phyloP scores from a whole-genome alignment of 2,113 vertebrate species.

The Blennius ocellaris region DNA sequence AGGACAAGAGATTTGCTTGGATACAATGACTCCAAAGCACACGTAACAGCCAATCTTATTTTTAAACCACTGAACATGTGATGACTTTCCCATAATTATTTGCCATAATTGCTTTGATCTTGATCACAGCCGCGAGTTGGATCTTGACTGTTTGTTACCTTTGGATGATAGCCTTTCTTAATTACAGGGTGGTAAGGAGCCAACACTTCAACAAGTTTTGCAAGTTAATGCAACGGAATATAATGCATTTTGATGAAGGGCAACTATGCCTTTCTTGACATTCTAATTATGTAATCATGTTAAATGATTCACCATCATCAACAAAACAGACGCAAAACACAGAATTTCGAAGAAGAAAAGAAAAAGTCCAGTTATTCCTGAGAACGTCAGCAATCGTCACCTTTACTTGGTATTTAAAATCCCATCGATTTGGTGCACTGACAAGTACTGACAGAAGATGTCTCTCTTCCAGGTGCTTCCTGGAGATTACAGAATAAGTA shows the following conservation, averaged over 20 bases:
- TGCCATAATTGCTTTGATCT: conserved; percentile 17
- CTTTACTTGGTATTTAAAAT: no score
- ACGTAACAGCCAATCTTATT: not conserved
- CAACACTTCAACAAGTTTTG: conserved; percentile 32
- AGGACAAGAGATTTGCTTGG: not conserved
- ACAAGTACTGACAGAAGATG: no score
- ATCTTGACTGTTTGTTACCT: conserved; percentile 11
- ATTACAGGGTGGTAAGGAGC: conserved; percentile 7
- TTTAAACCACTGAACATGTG: conserved; percentile 5
- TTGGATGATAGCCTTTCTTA: conserved; percentile 21
- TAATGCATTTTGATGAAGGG: no score
- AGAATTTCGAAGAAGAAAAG: no score
- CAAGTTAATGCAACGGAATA: not conserved
- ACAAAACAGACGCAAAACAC: no score
- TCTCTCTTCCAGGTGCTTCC: no score
- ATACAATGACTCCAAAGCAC: not conserved
- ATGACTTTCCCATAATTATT: conserved; percentile 29
- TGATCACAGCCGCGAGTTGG: not conserved
- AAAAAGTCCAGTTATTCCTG: no score
- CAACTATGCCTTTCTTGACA: not conserved
- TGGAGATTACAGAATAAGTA: no score
- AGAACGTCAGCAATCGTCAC: no score
- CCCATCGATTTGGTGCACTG: no score
- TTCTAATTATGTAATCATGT: no score
- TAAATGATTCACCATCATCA: no score